Percentiles rank a stretch among this genome's conserved stretches.
These are phyloP conservation scores for Loripinus fragilis DNA, from an alignment of 2,888 invertebrate species.

Conservation along the genomic window DNA sequence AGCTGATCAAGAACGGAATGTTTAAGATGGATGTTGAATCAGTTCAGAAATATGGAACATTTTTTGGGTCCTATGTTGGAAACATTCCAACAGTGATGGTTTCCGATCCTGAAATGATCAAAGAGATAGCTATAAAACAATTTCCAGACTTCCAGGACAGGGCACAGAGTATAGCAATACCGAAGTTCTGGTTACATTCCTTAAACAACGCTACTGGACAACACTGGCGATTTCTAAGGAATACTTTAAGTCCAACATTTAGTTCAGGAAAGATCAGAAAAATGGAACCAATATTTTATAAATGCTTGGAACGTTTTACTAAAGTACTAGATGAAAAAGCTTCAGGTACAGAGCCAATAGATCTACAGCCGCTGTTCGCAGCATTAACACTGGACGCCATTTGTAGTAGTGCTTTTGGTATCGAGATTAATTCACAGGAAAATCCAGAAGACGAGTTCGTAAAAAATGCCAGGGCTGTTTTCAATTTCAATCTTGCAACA, in stretches of 20 bases:
- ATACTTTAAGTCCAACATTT: conserved; percentile 51
- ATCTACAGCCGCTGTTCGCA: conserved; percentile 48
- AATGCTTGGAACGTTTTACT: conserved; percentile 30
- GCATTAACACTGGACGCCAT: conserved; percentile 65
- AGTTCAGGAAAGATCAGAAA: conserved; percentile 51
- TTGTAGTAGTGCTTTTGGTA: conserved; percentile 63
- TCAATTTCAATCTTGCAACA: conserved; percentile 40
- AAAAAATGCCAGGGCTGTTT: conserved; percentile 40
- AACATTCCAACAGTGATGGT: conserved; percentile 54
- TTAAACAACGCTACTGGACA: conserved; percentile 36
- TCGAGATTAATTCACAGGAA: conserved; percentile 54
- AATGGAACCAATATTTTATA: conserved; percentile 45
- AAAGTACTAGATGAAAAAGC: conserved; percentile 23
- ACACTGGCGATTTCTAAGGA: conserved; percentile 51
- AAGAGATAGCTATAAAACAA: conserved; percentile 58
- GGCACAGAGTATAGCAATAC: conserved; percentile 37
- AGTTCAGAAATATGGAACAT: conserved; percentile 53
- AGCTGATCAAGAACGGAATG: conserved; percentile 44
- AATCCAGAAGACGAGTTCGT: conserved; percentile 55
- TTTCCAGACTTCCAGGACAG: conserved; percentile 51
- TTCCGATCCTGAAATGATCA: conserved; percentile 60
- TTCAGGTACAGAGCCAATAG: conserved; percentile 3
- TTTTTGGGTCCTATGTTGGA: conserved; percentile 54
- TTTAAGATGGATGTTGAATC: conserved; percentile 50
- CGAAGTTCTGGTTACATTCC: conserved; percentile 48